Base-by-base conservation (phyloP, 2,888 invertebrate genomes). In the Cantharis flavilabris region DNA sequence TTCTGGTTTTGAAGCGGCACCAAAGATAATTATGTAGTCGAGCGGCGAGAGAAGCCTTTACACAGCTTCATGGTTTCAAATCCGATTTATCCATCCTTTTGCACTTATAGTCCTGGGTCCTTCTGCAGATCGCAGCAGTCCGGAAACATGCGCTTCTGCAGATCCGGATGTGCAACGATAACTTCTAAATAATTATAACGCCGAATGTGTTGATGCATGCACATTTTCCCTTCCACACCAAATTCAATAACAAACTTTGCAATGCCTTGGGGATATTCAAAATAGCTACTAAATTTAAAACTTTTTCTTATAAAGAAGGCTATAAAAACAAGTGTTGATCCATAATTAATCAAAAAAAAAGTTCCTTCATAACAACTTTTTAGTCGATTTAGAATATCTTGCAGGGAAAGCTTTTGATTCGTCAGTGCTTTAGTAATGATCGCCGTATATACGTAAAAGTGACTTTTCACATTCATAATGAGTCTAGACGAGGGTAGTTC, bases 51-150 rank as follows among this genome's bases (percentile, higher is more conserved):
- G 83, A 83, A 83, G 86, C 84, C 86, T 87, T 87, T 87, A 86
- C 85, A 88, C 86, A 87, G 87, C 86, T 86, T 86, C 87, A 84
- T 87, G 87, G 86, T 86, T 87, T 83, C 86, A 86, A 87, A 88
- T 88, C 87, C 86, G 87, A 87, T 88, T 88, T 87, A 88, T 87
- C 86, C 84, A 84, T 85, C 85, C 83, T 83, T 84, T 84, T 65
- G 23, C 65, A 83, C 82, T 75, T 72, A 70, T 70, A 71, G 75
- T 73, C 18, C 20, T 64, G 71, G 70, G 79, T 77, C 79, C 79
- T 72, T 79, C 73, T 76, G 73, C 65, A 76, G 73, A 79, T 79
- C 76, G 79, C 72, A 73, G 28, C 71, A 73, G 72, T 73, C 74
- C 82, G 81, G 82, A 81, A 81, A 76, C 75, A 73, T 73, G 80